A percentile compares a stretch with the other conserved stretches of the same genome.
Evolutionary conservation across 2,797 vertebrate genomes (phyloP).

Genomic region (Hemitrygon akajei): DNA sequence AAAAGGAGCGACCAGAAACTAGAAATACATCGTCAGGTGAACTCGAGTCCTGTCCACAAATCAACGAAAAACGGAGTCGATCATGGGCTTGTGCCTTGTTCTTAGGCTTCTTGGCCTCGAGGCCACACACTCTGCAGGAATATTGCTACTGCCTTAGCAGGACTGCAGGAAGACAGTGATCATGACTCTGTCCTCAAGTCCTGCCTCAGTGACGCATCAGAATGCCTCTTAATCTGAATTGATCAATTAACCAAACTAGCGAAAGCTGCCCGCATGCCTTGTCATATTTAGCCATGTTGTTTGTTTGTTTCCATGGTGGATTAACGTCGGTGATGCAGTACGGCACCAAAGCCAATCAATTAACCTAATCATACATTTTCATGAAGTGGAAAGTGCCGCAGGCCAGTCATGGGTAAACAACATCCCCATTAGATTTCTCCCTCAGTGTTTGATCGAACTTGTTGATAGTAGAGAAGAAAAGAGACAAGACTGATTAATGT

Average conservation of each 20-base stretch:
- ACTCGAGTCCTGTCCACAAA: too few relatives aligned
- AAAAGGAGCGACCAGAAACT: too few relatives aligned
- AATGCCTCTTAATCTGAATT: background rate
- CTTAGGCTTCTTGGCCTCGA: too few relatives aligned
- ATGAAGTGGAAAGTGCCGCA: background rate
- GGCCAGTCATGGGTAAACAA: background rate
- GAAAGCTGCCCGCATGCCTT: background rate
- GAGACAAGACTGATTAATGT: background rate
- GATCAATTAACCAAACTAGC: background rate
- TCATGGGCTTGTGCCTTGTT: too few relatives aligned
- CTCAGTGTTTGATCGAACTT: background rate
- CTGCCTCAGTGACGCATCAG: too few relatives aligned
- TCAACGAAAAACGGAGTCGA: too few relatives aligned
- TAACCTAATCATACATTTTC: background rate
- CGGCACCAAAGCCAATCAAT: background rate
- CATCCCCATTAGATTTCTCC: background rate
- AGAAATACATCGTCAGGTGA: too few relatives aligned
- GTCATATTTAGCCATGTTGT: background rate
- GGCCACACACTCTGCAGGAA: too few relatives aligned
- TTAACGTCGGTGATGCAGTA: background rate
- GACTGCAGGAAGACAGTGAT: background rate
- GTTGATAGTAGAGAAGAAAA: background rate
- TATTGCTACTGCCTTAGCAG: background rate
- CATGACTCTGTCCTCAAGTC: background rate
- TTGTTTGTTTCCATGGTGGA: background rate